These are phyloP conservation scores for Hylomyscus alleni DNA, from an alignment of 2,797 vertebrate genomes.

Conservation along the genomic window DNA sequence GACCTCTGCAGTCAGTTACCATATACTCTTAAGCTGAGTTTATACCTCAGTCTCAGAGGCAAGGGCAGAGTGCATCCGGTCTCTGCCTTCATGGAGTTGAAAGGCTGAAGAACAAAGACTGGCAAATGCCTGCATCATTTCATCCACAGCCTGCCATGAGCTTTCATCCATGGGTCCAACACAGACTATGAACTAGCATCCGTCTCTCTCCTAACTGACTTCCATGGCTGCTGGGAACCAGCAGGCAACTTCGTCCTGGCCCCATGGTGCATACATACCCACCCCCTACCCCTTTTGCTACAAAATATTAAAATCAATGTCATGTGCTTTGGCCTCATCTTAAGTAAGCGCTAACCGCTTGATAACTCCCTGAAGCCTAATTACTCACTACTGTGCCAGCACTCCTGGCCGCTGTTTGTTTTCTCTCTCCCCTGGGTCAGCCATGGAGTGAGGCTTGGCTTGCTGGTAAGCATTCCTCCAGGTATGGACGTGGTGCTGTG, in stretches of 20 bases:
- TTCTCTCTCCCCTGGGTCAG: constrained; percentile 43
- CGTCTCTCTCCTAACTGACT: not conserved
- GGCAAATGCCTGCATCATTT: not conserved
- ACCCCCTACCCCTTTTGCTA: not conserved
- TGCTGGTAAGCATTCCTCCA: constrained; percentile 57
- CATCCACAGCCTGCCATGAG: not conserved
- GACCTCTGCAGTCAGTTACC: not conserved
- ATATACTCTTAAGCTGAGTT: not conserved
- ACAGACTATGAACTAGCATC: not conserved
- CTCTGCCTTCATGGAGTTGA: not conserved
- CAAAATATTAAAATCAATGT: constrained; percentile 58
- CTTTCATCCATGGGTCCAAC: not conserved
- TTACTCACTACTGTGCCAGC: constrained; percentile 68
- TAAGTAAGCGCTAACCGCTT: constrained; percentile 9
- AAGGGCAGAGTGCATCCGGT: not conserved
- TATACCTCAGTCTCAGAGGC: not conserved
- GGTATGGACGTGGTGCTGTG: not conserved
- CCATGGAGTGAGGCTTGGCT: not conserved
- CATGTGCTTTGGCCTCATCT: constrained; percentile 41
- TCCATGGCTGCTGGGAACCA: not conserved
- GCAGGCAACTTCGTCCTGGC: not conserved
- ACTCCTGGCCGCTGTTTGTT: constrained; percentile 69
- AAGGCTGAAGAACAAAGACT: not conserved
- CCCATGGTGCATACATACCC: not conserved
- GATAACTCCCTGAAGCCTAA: constrained; percentile 82